These are phyloP conservation scores for Eurytoma californica DNA, from an alignment of 2,888 invertebrate species.

Conservation along the genomic window DNA sequence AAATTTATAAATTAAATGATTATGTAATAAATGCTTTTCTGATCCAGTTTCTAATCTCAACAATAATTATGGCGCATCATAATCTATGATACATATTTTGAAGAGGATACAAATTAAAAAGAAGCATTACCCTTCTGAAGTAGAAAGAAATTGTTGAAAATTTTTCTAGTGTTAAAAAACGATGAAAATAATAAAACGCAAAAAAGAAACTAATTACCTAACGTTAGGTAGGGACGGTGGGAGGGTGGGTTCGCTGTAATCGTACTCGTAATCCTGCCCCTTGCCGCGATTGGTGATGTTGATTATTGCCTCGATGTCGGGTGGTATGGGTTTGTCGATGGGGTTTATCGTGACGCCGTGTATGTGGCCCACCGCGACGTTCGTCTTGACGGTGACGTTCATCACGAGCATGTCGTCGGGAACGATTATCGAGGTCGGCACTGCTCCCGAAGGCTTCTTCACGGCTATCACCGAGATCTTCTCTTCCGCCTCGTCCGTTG, in stretches of 20 bases:
- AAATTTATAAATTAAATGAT: too few relatives aligned
- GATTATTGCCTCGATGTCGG: slow-evolving; percentile 75
- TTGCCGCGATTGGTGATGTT: slow-evolving; percentile 74
- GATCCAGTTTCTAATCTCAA: too few relatives aligned
- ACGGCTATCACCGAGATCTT: slow-evolving; percentile 19
- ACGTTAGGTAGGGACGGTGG: slow-evolving; percentile 90
- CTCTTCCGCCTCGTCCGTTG: slow-evolving; percentile 33
- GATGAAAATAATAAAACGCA: not conserved
- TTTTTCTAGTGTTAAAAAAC: not conserved
- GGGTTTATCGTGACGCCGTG: slow-evolving; percentile 76
- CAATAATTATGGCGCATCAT: too few relatives aligned
- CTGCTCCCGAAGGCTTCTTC: slow-evolving; percentile 60
- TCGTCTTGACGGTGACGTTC: slow-evolving; percentile 77
- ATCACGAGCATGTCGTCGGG: slow-evolving; percentile 78
- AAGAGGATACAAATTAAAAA: too few relatives aligned
- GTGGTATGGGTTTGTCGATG: slow-evolving; percentile 71
- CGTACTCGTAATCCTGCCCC: slow-evolving; percentile 81
- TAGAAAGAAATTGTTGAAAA: too few relatives aligned
- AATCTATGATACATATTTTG: too few relatives aligned
- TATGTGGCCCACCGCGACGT: slow-evolving; percentile 74
- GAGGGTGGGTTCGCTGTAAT: slow-evolving; percentile 83
- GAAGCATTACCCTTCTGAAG: too few relatives aligned
- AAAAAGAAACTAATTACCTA: slow-evolving; percentile 75
- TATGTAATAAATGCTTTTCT: too few relatives aligned
- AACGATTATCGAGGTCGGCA: slow-evolving; percentile 68